These are phyloP conservation scores for Encarsia formosa DNA, from an alignment of 2,888 invertebrate genomes.

Conservation along the genomic window DNA sequence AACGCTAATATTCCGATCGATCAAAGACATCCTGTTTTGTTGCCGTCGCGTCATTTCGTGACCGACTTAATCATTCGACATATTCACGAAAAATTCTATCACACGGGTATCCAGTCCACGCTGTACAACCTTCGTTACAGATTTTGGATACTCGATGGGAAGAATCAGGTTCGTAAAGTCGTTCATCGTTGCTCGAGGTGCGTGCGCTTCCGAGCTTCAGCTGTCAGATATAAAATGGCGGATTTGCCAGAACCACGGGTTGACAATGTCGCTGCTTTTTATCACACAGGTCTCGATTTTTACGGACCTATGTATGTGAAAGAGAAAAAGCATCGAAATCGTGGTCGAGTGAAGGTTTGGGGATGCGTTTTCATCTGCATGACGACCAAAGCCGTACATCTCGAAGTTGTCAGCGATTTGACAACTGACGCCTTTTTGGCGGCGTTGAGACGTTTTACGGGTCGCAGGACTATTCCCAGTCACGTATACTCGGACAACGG, in stretches of 20 bases:
- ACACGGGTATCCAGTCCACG: slow-evolving; percentile 32
- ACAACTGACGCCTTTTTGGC: slow-evolving; percentile 38
- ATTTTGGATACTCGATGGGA: slow-evolving; percentile 33
- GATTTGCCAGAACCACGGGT: slow-evolving; percentile 34
- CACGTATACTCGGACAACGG: slow-evolving; percentile 39
- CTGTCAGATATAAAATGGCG: slow-evolving; percentile 30
- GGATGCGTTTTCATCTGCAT: slow-evolving; percentile 36
- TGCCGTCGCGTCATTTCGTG: slow-evolving; percentile 30
- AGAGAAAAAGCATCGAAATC: slow-evolving; percentile 25
- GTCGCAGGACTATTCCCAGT: slow-evolving; percentile 33
- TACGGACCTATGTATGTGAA: slow-evolving; percentile 33
- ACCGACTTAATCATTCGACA: slow-evolving; percentile 33
- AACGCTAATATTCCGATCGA: slow-evolving; percentile 26
- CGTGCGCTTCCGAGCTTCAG: background rate
- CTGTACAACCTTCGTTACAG: slow-evolving; percentile 22
- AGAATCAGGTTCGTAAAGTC: slow-evolving; percentile 23
- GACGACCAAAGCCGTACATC: slow-evolving; percentile 37
- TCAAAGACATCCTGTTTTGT: slow-evolving; percentile 32
- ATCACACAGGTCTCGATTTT: slow-evolving; percentile 33
- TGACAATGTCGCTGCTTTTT: slow-evolving; percentile 31
- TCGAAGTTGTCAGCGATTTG: slow-evolving; percentile 38
- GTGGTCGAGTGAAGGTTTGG: slow-evolving; percentile 21
- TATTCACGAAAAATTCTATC: slow-evolving; percentile 27
- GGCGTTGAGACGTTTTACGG: slow-evolving; percentile 37
- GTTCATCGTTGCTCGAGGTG: slow-evolving; percentile 18